phyloP scores from a whole-genome alignment of 2,888 invertebrate genomes.

The Girardia tigrina region DNA sequence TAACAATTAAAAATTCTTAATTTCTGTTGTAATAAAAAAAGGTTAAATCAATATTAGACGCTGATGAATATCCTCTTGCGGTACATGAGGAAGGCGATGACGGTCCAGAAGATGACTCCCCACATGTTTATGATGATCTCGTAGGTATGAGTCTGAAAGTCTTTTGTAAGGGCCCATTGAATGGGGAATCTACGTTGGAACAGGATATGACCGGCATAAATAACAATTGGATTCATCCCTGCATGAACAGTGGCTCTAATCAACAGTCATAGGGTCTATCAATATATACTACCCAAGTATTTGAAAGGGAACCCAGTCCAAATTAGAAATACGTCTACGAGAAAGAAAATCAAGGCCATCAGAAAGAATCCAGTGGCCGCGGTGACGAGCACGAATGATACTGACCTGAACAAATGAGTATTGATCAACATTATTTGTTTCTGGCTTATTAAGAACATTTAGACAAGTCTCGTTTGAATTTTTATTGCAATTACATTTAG shows the following conservation, averaged over 20 bases:
- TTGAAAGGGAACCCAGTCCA: background rate
- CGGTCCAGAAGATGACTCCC: background rate
- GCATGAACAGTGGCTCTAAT: too few relatives aligned
- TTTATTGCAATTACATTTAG: too few relatives aligned
- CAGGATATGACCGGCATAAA: background rate
- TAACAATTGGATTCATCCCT: background rate
- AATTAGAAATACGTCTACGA: background rate
- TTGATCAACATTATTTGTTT: too few relatives aligned
- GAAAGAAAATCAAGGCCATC: background rate
- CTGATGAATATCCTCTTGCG: background rate
- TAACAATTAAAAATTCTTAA: too few relatives aligned
- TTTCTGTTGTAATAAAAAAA: too few relatives aligned
- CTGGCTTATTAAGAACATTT: too few relatives aligned
- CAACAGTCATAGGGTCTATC: too few relatives aligned
- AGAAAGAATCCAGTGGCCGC: background rate
- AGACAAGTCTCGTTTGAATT: too few relatives aligned
- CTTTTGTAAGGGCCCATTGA: background rate
- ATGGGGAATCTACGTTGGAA: background rate
- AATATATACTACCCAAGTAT: background rate
- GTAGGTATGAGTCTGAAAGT: background rate
- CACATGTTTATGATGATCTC: background rate
- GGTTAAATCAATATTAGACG: too few relatives aligned
- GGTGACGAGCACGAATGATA: background rate
- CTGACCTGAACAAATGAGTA: too few relatives aligned
- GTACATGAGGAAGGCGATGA: background rate